phyloP scores from a whole-genome alignment of 2,888 invertebrate species.

The Apodemia duryi region DNA sequence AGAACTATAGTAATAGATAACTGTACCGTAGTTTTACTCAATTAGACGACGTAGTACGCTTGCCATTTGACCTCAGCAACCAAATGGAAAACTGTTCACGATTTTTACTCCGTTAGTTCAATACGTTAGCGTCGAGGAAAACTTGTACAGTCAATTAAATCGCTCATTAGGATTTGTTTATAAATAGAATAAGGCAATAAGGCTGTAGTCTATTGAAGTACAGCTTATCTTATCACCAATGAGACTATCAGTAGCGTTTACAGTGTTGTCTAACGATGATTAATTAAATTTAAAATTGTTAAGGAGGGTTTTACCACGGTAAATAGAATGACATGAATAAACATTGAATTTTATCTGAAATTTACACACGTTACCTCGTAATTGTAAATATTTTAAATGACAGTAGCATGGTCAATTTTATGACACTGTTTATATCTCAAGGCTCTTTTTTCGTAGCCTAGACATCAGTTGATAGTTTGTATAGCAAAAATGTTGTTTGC shows the following conservation, averaged over 20 bases:
- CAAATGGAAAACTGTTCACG: background rate
- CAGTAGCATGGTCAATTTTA: conserved; percentile 50
- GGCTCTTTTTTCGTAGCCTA: no score
- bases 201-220: conserved; percentile 22
- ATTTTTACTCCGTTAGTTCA: background rate
- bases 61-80: background rate
- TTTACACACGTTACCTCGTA: conserved; percentile 42
- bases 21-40: background rate
- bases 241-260: conserved; percentile 49
- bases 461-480: no score
- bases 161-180: background rate
- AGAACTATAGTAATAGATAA: background rate
- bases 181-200: conserved; percentile 9
- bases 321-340: conserved; percentile 48
- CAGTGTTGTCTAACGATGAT: conserved; percentile 41
- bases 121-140: background rate
- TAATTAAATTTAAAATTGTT: conserved; percentile 59
- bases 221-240: conserved; percentile 49
- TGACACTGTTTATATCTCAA: no score
- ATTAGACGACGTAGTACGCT: no score
- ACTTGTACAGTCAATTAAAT: conserved; percentile 19
- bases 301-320: conserved; percentile 47
- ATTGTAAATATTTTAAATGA: conserved; percentile 41
- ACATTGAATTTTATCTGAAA: conserved; percentile 42
- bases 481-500: no score